Conservation (phyloP, 2,797 vertebrate genomes). For the Nyctibius grandis region DNA sequence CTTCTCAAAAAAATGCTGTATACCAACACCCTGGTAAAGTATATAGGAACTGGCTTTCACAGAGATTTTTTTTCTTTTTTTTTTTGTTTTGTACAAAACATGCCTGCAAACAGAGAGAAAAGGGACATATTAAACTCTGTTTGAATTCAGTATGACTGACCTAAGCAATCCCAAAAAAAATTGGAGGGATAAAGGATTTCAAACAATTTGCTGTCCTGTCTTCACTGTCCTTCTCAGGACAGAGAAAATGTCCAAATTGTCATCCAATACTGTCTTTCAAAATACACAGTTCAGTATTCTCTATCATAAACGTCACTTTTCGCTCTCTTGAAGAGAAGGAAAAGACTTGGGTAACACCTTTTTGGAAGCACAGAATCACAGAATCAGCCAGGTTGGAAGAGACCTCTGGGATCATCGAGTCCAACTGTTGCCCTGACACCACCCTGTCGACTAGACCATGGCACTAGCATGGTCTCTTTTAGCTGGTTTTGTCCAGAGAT, state of each 20-base stretch:
- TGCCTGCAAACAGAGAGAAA: background rate
- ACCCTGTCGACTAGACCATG: too few relatives aligned
- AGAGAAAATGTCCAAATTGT: background rate
- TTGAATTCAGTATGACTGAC: background rate
- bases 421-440: too few relatives aligned
- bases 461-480: too few relatives aligned
- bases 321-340: background rate
- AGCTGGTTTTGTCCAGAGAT: background rate
- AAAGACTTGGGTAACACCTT: background rate
- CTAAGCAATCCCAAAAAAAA: background rate
- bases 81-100: background rate
- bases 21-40: background rate
- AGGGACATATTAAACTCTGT: background rate
- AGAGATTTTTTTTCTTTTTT: accelerated
- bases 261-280: background rate
- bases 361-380: background rate
- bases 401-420: too few relatives aligned
- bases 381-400: too few relatives aligned
- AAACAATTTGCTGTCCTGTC: background rate
- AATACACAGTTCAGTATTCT: background rate
- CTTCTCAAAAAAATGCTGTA: background rate
- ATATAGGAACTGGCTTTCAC: background rate
- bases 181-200: background rate
- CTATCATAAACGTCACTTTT: background rate
- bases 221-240: background rate